phyloP scores from a whole-genome alignment of 2,797 vertebrate genomes.

The Poeciliopsis infans region DNA sequence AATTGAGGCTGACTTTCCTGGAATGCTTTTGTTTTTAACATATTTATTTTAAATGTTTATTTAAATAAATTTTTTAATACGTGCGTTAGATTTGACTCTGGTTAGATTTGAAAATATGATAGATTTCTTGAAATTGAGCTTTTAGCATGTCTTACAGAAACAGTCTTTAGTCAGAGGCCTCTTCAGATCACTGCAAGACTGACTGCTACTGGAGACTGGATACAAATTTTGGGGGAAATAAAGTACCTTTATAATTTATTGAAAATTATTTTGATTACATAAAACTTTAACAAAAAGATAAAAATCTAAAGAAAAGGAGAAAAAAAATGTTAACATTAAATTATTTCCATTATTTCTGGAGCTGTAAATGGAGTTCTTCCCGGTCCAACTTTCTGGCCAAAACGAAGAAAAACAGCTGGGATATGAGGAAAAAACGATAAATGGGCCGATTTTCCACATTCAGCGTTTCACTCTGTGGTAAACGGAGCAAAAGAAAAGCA shows the following conservation, averaged over 20 bases:
- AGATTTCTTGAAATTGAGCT: background rate
- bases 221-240: background rate
- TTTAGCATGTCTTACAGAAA: background rate
- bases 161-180: background rate
- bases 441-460: conserved; percentile 34
- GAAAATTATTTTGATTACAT: background rate
- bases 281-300: background rate
- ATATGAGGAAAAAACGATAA: background rate
- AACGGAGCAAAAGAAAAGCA: conserved; percentile 54
- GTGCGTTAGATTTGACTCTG: no score
- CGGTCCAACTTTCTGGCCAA: background rate
- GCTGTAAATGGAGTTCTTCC: background rate
- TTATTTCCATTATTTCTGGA: background rate
- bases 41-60: background rate
- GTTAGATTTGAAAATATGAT: no score
- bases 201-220: background rate
- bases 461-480: conserved; percentile 10
- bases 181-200: background rate
- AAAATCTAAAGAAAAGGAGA: background rate
- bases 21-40: background rate
- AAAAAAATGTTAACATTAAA: background rate
- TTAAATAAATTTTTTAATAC: no score
- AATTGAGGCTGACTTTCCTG: background rate
- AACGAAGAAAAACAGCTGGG: background rate
- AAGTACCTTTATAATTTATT: background rate